Percentiles rank a stretch among this genome's conserved stretches.
phyloP scores from a whole-genome alignment of 1,140 invertebrate genomes.

The Trachymyrmex septentrionalis region DNA sequence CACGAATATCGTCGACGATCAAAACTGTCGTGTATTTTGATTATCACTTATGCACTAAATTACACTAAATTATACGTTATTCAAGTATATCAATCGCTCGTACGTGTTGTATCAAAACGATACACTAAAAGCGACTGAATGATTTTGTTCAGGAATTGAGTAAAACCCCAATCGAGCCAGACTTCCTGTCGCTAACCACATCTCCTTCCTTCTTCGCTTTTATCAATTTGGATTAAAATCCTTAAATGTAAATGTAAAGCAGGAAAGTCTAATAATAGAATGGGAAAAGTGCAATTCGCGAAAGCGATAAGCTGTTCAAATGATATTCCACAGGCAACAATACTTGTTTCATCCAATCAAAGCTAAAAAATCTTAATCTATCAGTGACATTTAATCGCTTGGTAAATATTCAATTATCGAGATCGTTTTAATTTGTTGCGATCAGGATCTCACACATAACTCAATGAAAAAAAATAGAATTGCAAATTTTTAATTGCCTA shows the following conservation, averaged over 20 bases:
- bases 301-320: slow-evolving; percentile 23
- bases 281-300: neutral
- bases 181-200: slow-evolving; percentile 73
- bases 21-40: neutral
- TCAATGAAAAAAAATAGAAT: slow-evolving; percentile 34
- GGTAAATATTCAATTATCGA: slow-evolving; percentile 1
- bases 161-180: slow-evolving; percentile 20
- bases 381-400: neutral
- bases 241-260: slow-evolving; percentile 11
- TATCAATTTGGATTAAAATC: slow-evolving; percentile 33
- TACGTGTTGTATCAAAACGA: slow-evolving; percentile 16
- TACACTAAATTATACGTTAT: neutral
- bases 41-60: slow-evolving; percentile 15
- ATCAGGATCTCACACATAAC: neutral
- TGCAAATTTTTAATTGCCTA: slow-evolving; percentile 64
- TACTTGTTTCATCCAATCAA: slow-evolving; percentile 18
- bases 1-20: neutral
- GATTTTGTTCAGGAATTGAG: neutral
- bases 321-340: neutral
- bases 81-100: neutral
- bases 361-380: slow-evolving; percentile 8
- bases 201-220: slow-evolving; percentile 52
- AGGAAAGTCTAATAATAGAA: slow-evolving; percentile 10
- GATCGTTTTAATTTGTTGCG: slow-evolving; percentile 3
- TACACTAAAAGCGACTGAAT: neutral